Conservation (phyloP, 1,140 invertebrate genomes). For the Antheraea pernyi region DNA sequence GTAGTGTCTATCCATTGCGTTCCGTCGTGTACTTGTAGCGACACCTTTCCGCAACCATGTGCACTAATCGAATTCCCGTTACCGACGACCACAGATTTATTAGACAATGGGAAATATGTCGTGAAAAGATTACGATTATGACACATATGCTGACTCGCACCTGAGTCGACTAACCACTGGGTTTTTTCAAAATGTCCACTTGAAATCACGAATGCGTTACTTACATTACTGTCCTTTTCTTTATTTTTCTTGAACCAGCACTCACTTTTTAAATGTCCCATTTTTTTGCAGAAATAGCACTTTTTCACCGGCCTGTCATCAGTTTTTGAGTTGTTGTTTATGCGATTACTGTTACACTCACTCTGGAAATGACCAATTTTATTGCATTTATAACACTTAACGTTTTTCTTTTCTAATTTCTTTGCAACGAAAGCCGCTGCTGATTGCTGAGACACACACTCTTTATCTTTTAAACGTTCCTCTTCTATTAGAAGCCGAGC, state of each 20-base stretch:
- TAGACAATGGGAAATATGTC: conserved; percentile 14
- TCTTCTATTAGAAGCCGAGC: conserved; percentile 50
- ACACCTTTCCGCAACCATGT: conserved; percentile 31
- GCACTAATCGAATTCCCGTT: conserved; percentile 34
- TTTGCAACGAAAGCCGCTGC: conserved; percentile 27
- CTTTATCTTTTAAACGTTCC: conserved; percentile 35
- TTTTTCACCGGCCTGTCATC: too few relatives aligned
- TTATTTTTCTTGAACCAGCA: conserved; percentile 35
- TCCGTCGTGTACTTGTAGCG: conserved; percentile 32
- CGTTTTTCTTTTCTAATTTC: conserved; percentile 18
- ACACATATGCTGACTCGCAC: conserved; percentile 39
- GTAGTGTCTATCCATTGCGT: conserved; percentile 37
- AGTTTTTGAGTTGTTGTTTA: too few relatives aligned
- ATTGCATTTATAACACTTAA: conserved; percentile 38
- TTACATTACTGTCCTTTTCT: conserved; percentile 24
- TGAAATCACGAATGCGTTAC: conserved; percentile 30
- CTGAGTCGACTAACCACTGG: conserved; percentile 37
- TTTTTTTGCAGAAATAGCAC: conserved; percentile 37
- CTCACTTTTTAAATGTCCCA: conserved; percentile 35
- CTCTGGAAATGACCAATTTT: conserved; percentile 36
- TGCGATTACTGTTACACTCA: conserved; percentile 28
- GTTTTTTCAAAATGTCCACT: conserved; percentile 20
- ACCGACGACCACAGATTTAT: conserved; percentile 30
- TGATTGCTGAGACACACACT: conserved; percentile 15
- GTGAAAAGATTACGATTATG: conserved; percentile 26